phyloP scores from a whole-genome alignment of 2,797 vertebrate species.

The Coregonus suidteri region DNA sequence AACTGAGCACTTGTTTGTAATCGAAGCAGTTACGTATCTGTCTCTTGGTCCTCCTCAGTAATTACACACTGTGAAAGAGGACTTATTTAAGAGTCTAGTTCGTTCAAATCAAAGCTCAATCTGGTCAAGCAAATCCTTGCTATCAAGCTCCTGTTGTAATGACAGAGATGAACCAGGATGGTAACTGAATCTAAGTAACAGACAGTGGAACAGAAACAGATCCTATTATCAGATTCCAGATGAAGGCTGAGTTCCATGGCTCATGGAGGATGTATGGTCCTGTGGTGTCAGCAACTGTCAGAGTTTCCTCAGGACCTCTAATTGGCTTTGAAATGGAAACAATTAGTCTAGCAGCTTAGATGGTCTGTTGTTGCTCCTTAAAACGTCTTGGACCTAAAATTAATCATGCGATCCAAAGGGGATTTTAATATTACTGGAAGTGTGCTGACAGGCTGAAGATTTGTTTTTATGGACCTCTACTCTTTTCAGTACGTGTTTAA shows the following conservation, averaged over 20 bases:
- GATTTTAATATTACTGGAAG: slow-evolving; percentile 41
- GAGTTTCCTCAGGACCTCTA: slow-evolving; percentile 62
- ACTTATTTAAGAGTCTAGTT: slow-evolving; percentile 41
- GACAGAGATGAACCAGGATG: slow-evolving; percentile 49
- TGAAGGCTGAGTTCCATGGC: slow-evolving; percentile 35
- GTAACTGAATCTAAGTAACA: slow-evolving; percentile 23
- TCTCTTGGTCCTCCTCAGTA: slow-evolving; percentile 47
- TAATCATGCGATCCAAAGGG: slow-evolving; percentile 16
- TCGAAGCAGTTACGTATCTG: slow-evolving; percentile 41
- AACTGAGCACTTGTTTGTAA: slow-evolving; percentile 55
- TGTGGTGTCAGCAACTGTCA: slow-evolving; percentile 57
- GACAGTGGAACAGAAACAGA: slow-evolving; percentile 55
- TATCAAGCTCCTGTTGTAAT: slow-evolving; percentile 48
- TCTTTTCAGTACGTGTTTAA: neutral
- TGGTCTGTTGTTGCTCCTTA: slow-evolving; percentile 37
- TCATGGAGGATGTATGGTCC: slow-evolving; percentile 55
- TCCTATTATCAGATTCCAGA: slow-evolving; percentile 43
- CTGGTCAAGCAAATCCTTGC: slow-evolving; percentile 53
- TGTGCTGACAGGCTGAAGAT: slow-evolving; percentile 34
- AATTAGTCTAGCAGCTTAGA: slow-evolving; percentile 61
- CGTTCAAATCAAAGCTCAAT: slow-evolving; percentile 51
- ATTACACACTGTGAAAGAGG: slow-evolving; percentile 44
- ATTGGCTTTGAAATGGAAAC: slow-evolving; percentile 75
- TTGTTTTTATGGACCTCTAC: slow-evolving; percentile 29
- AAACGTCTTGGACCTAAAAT: slow-evolving; percentile 39